phyloP scores from a whole-genome alignment of 1,140 invertebrate genomes.

The Micrasema minimum region DNA sequence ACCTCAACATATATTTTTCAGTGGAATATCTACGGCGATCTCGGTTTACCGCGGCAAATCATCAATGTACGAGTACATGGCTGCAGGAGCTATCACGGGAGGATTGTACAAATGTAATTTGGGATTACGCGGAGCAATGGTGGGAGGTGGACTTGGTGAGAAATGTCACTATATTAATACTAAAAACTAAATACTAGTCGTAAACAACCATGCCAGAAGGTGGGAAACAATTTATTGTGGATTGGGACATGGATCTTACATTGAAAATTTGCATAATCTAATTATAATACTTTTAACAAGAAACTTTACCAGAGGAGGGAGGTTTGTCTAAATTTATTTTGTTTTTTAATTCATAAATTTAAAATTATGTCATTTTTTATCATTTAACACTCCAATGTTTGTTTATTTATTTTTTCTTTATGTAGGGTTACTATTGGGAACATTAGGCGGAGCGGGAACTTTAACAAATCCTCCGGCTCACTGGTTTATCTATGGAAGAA shows the following conservation, averaged over 20 bases:
- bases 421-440: constrained; percentile 45
- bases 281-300: neutral
- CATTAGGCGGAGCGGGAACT: constrained; percentile 63
- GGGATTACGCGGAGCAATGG: constrained; percentile 72
- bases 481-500: constrained; percentile 67
- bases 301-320: too few species aligned
- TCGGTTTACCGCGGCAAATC: constrained; percentile 74
- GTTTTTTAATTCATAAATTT: too few species aligned
- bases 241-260: neutral
- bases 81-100: constrained; percentile 72
- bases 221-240: too few species aligned
- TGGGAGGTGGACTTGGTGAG: constrained; percentile 70
- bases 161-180: constrained; percentile 12
- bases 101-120: constrained; percentile 71
- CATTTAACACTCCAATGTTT: too few species aligned
- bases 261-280: neutral
- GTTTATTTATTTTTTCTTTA: too few species aligned
- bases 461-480: constrained; percentile 63
- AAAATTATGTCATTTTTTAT: too few species aligned
- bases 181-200: neutral
- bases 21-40: constrained; percentile 66
- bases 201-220: too few species aligned
- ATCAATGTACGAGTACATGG: constrained; percentile 72
- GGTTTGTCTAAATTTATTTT: too few species aligned
- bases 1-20: constrained; percentile 8